These are phyloP conservation scores for Chirona hameri DNA, from an alignment of 2,888 invertebrate species.

Conservation along the genomic window DNA sequence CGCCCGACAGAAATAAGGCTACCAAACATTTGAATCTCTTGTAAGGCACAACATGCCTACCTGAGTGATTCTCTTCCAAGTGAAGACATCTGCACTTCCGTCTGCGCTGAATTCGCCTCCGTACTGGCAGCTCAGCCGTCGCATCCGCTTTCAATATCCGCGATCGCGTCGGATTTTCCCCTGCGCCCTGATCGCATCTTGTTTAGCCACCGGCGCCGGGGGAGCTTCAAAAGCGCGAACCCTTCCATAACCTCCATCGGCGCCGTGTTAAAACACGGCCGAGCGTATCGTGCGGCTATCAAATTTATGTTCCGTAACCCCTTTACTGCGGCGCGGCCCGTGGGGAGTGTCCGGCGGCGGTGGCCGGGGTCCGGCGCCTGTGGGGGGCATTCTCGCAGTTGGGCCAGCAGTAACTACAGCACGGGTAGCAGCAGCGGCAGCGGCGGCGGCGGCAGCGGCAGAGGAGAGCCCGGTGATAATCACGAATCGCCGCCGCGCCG, in stretches of 20 bases:
- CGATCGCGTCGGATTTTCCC: neutral
- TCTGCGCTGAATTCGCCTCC: neutral
- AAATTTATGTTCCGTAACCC: constrained; percentile 27
- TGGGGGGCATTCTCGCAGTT: neutral
- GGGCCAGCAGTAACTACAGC: neutral
- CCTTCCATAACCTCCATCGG: neutral
- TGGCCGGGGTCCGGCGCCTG: neutral
- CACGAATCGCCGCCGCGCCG: neutral
- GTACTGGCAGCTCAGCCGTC: neutral
- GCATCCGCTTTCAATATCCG: neutral
- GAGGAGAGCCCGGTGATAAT: neutral
- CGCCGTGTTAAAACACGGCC: constrained; percentile 5
- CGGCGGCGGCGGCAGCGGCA: neutral
- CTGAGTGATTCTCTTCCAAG: too few relatives aligned
- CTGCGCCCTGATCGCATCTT: neutral
- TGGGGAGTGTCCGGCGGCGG: neutral
- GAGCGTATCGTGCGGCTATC: constrained; percentile 14
- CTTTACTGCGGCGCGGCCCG: neutral
- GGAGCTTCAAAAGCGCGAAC: constrained; percentile 13
- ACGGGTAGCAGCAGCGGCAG: too few relatives aligned
- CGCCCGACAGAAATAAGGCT: too few relatives aligned
- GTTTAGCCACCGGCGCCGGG: neutral
- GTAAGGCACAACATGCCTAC: too few relatives aligned
- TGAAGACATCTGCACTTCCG: too few relatives aligned
- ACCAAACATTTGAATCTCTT: too few relatives aligned